Percentiles rank a stretch among this genome's conserved stretches.
These are phyloP conservation scores for Drosophila sp. DNA, from an alignment of 1,140 invertebrate genomes.

Conservation along the genomic window DNA sequence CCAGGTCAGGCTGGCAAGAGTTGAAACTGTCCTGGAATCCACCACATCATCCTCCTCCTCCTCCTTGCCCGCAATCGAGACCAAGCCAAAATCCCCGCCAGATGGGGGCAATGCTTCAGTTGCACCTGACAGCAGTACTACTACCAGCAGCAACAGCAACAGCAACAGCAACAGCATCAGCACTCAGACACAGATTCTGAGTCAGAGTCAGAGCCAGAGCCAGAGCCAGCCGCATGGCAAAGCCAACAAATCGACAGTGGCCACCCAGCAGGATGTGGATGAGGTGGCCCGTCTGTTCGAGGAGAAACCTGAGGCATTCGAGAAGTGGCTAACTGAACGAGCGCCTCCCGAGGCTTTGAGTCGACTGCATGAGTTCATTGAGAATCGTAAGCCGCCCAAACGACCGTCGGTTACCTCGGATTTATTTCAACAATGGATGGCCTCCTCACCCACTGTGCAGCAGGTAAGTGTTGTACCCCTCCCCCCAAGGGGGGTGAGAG, in stretches of 20 bases:
- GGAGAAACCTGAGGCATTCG: constrained; percentile 85
- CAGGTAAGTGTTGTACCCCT: constrained; percentile 84
- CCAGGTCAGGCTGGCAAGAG: constrained; percentile 42
- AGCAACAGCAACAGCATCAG: constrained; percentile 20
- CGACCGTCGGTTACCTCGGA: constrained; percentile 92
- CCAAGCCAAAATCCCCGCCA: constrained; percentile 34
- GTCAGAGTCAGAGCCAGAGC: constrained; percentile 21
- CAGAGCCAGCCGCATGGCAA: constrained; percentile 24
- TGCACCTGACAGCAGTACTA: constrained; percentile 34
- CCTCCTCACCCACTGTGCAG: constrained; percentile 88
- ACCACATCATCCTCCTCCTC: background rate
- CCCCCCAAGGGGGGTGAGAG: too few relatives aligned
- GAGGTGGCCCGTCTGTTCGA: constrained; percentile 80
- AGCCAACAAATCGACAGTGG: constrained; percentile 17
- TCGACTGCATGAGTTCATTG: constrained; percentile 84
- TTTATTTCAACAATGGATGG: constrained; percentile 92
- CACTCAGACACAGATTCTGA: constrained; percentile 30
- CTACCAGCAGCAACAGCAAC: constrained; percentile 22
- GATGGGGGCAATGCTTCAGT: constrained; percentile 24
- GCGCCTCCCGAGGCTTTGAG: constrained; percentile 87
- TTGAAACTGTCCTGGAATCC: constrained; percentile 1
- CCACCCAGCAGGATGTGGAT: constrained; percentile 75
- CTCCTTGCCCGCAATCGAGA: constrained; percentile 1
- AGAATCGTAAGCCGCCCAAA: constrained; percentile 83
- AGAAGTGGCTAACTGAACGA: constrained; percentile 89